Percentiles rank a stretch among this genome's conserved stretches.
These are phyloP conservation scores for Eustalomyia histrio DNA, from an alignment of 2,888 invertebrate species.

Conservation along the genomic window DNA sequence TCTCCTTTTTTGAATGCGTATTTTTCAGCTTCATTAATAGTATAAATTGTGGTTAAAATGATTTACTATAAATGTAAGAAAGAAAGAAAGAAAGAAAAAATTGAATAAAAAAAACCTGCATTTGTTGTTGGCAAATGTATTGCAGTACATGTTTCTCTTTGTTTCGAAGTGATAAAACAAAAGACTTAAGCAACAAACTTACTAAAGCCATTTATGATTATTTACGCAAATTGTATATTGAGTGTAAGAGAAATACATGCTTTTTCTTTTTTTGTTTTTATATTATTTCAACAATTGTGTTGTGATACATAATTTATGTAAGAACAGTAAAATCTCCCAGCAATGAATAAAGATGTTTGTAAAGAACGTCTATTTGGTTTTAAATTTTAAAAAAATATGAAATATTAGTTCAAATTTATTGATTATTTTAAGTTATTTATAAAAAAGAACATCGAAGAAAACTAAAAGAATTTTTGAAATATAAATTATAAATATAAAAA, in stretches of 20 bases:
- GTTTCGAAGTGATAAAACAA: constrained; percentile 35
- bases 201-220: constrained; percentile 37
- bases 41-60: constrained; percentile 13
- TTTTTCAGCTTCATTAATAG: constrained; percentile 44
- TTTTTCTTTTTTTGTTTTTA: constrained; percentile 25
- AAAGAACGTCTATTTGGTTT: no score
- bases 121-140: background rate
- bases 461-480: no score
- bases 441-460: no score
- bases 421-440: no score
- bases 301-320: no score
- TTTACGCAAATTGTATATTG: constrained; percentile 53
- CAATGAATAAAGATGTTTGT: no score
- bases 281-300: no score
- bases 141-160: constrained; percentile 28
- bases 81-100: background rate
- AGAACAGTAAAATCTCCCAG: no score
- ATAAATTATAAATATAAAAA: no score
- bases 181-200: constrained; percentile 54
- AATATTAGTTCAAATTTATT: no score
- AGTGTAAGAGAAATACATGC: constrained; percentile 37
- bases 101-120: background rate
- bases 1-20: constrained; percentile 23
- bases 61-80: constrained; percentile 8
- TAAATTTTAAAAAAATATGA: no score